Evolutionary conservation across 1,140 invertebrate genomes (phyloP).

Genomic region (Ooceraea biroi): DNA sequence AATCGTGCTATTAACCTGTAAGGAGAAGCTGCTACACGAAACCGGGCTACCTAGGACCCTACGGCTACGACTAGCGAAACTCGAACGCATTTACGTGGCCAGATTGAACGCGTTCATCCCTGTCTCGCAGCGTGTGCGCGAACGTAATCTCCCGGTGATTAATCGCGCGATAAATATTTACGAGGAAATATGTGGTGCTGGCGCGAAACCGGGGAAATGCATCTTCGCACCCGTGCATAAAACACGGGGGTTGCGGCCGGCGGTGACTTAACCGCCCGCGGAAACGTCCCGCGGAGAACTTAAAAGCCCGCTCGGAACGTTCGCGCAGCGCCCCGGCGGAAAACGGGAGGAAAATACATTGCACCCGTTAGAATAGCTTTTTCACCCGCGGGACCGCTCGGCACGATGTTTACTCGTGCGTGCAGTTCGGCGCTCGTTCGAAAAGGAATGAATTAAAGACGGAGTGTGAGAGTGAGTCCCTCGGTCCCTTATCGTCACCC

Average conservation of each 20-base stretch:
- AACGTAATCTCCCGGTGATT: conserved; percentile 46
- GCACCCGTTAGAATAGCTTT: conserved; percentile 63
- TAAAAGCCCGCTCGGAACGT: conserved; percentile 58
- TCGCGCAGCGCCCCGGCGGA: conserved; percentile 1
- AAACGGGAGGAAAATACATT: conserved; percentile 43
- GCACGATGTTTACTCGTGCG: conserved; percentile 73
- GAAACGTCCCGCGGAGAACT: conserved; percentile 57
- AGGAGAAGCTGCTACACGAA: conserved; percentile 21
- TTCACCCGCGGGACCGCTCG: conserved; percentile 67
- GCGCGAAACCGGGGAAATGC: conserved; percentile 12
- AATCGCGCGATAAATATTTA: conserved; percentile 57
- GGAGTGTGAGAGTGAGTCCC: conserved; percentile 62
- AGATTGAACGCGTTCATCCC: conserved; percentile 34
- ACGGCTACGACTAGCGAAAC: not conserved
- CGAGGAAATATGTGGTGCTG: conserved; percentile 22
- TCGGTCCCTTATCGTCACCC: conserved; percentile 73
- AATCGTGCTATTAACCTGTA: conserved; percentile 54
- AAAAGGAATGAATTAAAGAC: conserved; percentile 75
- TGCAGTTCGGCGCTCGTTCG: conserved; percentile 65
- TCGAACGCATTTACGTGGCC: not conserved
- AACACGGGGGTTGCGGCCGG: not conserved
- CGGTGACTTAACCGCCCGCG: conserved; percentile 18
- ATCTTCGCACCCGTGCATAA: conserved; percentile 37
- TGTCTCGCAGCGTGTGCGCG: not conserved
- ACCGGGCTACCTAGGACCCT: not conserved